phyloP scores from a whole-genome alignment of 2,113 vertebrate species.

The Cephalophus harveyi region DNA sequence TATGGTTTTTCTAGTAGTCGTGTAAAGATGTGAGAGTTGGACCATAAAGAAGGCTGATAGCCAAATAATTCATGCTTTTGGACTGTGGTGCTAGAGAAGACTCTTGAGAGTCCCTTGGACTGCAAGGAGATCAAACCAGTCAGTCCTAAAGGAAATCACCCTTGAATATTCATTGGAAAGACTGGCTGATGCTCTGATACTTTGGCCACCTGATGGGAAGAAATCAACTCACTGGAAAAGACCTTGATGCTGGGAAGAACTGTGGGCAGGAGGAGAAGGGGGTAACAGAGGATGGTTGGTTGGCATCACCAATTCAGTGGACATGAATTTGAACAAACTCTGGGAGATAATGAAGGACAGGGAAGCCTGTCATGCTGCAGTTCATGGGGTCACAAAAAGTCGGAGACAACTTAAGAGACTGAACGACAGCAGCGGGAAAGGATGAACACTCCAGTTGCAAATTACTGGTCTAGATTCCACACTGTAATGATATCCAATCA shows the following conservation, averaged over 20 bases:
- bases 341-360: background rate
- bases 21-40: background rate
- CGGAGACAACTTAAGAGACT: background rate
- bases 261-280: background rate
- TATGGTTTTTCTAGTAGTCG: background rate
- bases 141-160: background rate
- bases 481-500: background rate
- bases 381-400: background rate
- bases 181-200: background rate
- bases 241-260: background rate
- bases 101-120: background rate
- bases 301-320: background rate
- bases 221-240: background rate
- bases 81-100: background rate
- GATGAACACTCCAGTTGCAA: background rate
- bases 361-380: background rate
- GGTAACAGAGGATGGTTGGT: background rate
- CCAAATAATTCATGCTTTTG: background rate
- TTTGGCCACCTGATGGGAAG: background rate
- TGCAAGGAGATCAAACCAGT: background rate
- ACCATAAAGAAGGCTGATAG: background rate
- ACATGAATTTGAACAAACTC: background rate
- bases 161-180: background rate
- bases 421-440: background rate
- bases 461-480: background rate